phyloP scores from a whole-genome alignment of 2,888 invertebrate genomes.

The Eristalis pertinax region DNA sequence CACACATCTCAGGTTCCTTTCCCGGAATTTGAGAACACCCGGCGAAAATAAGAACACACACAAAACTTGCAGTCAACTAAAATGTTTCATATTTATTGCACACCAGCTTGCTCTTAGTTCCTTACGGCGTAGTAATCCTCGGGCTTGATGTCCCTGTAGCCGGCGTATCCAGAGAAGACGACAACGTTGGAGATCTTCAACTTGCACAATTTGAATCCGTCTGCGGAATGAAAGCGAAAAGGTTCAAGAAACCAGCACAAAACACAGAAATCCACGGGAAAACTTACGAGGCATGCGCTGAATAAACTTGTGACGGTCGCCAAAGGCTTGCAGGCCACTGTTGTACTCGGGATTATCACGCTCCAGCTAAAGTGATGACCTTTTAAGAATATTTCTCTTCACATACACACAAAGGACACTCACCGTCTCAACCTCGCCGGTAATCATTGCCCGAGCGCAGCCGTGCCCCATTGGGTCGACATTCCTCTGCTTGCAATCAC shows the following conservation, averaged over 20 bases:
- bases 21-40: too few species aligned
- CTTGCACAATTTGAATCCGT: slow-evolving; percentile 50
- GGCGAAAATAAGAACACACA: background rate
- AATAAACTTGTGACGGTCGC: slow-evolving; percentile 36
- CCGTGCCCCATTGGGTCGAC: slow-evolving; percentile 51
- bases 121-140: slow-evolving; percentile 24
- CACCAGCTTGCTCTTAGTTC: background rate
- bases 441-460: slow-evolving; percentile 41
- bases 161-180: slow-evolving; percentile 29
- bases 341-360: slow-evolving; percentile 7
- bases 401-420: background rate
- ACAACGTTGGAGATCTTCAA: slow-evolving; percentile 42
- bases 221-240: background rate
- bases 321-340: slow-evolving; percentile 20
- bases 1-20: too few species aligned
- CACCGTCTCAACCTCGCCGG: slow-evolving; percentile 41
- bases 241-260: background rate
- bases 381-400: too few species aligned
- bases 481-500: slow-evolving; percentile 28
- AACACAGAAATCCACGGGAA: too few species aligned
- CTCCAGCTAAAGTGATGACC: slow-evolving; percentile 27
- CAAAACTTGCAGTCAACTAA: background rate
- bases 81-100: background rate
- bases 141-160: slow-evolving; percentile 8
- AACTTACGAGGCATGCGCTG: slow-evolving; percentile 35